Percentiles rank a stretch among this genome's conserved stretches.
phyloP scores from a whole-genome alignment of 2,797 vertebrate genomes.

The Phoxinus dragarum region DNA sequence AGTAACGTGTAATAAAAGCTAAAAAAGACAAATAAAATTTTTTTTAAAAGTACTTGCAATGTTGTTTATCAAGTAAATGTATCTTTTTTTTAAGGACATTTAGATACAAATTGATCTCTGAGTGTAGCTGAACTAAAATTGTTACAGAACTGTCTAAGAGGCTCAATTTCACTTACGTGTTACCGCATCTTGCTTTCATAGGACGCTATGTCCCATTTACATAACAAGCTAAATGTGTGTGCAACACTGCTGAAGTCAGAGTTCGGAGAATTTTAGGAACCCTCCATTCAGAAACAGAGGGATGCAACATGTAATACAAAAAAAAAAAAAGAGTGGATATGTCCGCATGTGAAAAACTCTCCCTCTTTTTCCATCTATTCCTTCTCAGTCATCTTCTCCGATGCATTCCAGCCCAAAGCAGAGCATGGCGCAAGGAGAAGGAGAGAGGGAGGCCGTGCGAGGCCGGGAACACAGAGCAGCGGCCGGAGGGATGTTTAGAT shows the following conservation, averaged over 20 bases:
- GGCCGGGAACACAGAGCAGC: conserved; percentile 80
- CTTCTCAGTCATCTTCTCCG: conserved; percentile 41
- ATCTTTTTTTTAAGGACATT: background rate
- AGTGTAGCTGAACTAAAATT: background rate
- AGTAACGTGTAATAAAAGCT: too few species aligned
- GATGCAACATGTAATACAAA: conserved; percentile 56
- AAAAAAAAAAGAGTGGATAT: conserved; percentile 40
- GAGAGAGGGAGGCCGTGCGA: conserved; percentile 59
- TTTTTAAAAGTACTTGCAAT: too few species aligned
- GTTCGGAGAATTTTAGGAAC: conserved; percentile 41
- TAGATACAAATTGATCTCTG: background rate
- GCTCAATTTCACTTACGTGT: background rate
- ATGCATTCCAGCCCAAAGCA: conserved; percentile 57
- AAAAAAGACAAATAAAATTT: too few species aligned
- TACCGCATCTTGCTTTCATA: background rate
- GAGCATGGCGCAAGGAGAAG: conserved; percentile 25
- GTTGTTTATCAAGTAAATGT: too few species aligned
- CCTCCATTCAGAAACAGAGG: conserved; percentile 56
- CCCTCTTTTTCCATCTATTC: conserved; percentile 16
- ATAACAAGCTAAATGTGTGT: conserved; percentile 12
- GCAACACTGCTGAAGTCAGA: conserved; percentile 27
- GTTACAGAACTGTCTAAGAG: background rate
- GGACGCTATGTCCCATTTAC: background rate
- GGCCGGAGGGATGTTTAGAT: conserved; percentile 86
- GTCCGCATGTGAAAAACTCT: conserved; percentile 62